Base-by-base conservation (phyloP, 2,797 vertebrate genomes). In the Amazona ochrocephala region DNA sequence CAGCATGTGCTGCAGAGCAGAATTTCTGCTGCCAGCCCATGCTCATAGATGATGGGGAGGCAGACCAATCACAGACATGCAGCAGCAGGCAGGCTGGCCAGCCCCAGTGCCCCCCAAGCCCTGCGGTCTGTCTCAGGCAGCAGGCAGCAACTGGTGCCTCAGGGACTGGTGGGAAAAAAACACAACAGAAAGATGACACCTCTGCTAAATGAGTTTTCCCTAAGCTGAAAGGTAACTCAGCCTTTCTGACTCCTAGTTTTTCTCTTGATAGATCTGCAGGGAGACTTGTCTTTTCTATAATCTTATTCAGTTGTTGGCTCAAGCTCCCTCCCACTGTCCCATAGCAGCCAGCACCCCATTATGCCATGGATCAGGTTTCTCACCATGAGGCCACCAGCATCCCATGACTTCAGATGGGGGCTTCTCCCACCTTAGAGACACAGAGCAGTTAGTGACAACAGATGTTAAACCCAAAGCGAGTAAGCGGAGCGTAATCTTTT, bases 341-440 rank as follows among this genome's bases (percentile, higher is more conserved):
- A 15, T n/a, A 34, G 39, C 77, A 83, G 21, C 14, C 26, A 75
- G 14, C 11, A 70, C 17, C 30, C 34, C 0, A 0, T 67, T 50
- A 53, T 60, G 34, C 16, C 24, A 24, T 51, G 53, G 54, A 48
- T 72, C 44, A 83, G 18, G 10, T 83, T 91, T 26, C 48, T 72
- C 30, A 20, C 3, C 1, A 0, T 68, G 23, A 79, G n/a, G 26
- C 26, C 34, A 39, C 22, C 16, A n/a, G 32, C 1, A 1, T 13
- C 29, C 17, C 1, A 1, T 48, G 58, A 68, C n/a, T 65, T 86
- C 2, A 2, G 10, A 47, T 47, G 14, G 51, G 4, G 7, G 2
- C 44, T 71, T 83, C 22, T 72, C 39, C 42, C 26, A 64, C 39
- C 34, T 76, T 75, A 45, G 5, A 83, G 51, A 67, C 7, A 7